Percentiles rank a stretch among this genome's conserved stretches.
Conservation (phyloP, 2,888 invertebrate genomes). For the Andrena fulva region DNA sequence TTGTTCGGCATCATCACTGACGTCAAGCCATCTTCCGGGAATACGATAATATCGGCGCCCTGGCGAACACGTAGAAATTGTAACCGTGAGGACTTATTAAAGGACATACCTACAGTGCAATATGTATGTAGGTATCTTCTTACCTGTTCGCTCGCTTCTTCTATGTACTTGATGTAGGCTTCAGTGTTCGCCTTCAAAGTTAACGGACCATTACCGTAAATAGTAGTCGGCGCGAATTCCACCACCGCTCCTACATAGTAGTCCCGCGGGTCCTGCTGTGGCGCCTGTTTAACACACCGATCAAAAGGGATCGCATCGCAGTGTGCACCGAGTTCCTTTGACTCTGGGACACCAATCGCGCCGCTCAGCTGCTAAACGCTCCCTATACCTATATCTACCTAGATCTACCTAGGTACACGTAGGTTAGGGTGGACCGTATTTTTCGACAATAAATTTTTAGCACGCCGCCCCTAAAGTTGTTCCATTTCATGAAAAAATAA, state of each 20-base stretch:
- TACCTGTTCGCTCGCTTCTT: conserved; percentile 68
- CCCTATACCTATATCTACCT: too few relatives aligned
- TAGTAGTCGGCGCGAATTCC: conserved; percentile 68
- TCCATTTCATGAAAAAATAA: too few relatives aligned
- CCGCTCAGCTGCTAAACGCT: too few relatives aligned
- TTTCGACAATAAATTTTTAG: too few relatives aligned
- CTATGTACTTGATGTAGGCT: conserved; percentile 65
- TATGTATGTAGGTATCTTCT: conserved; percentile 3
- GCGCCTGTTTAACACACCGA: neutral
- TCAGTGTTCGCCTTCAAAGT: conserved; percentile 59
- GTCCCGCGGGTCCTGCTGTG: neutral
- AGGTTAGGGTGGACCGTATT: too few relatives aligned
- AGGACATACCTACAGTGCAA: neutral
- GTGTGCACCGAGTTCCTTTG: too few relatives aligned
- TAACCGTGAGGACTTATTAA: too few relatives aligned
- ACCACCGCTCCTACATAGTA: conserved; percentile 76
- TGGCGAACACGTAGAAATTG: conserved; percentile 72
- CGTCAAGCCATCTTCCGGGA: conserved; percentile 85
- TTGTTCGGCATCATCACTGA: conserved; percentile 78
- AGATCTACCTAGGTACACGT: too few relatives aligned
- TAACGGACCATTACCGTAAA: conserved; percentile 15
- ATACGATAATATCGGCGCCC: conserved; percentile 87
- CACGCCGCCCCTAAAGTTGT: too few relatives aligned
- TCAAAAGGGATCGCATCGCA: too few relatives aligned
- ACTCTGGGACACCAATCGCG: too few relatives aligned